These are phyloP conservation scores for Carassius gibelio DNA, from an alignment of 2,113 vertebrate species.

Conservation along the genomic window DNA sequence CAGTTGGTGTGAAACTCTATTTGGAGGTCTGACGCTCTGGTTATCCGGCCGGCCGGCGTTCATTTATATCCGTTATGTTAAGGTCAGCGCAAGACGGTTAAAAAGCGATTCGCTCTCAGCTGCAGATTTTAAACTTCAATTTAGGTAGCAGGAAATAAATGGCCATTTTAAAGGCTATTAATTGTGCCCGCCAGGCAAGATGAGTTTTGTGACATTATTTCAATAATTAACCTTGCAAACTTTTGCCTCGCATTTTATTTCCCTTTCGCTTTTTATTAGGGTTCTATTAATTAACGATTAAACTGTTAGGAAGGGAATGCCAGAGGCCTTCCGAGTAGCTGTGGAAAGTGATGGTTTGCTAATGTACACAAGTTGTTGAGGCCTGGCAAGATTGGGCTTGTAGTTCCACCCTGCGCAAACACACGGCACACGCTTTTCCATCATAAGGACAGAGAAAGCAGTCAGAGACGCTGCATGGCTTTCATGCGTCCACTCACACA, in stretches of 20 bases:
- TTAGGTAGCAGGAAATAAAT: neutral
- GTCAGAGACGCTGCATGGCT: slow-evolving; percentile 37
- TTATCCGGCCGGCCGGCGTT: slow-evolving; percentile 7
- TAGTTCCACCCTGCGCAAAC: slow-evolving; percentile 45
- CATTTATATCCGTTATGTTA: slow-evolving; percentile 32
- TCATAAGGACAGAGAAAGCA: slow-evolving; percentile 43
- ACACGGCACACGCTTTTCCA: slow-evolving; percentile 32
- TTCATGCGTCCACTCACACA: slow-evolving; percentile 1
- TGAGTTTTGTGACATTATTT: slow-evolving; percentile 16
- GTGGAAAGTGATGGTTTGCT: slow-evolving; percentile 38
- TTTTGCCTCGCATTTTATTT: neutral
- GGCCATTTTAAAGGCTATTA: slow-evolving; percentile 29
- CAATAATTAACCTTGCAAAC: slow-evolving; percentile 24
- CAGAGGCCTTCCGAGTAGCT: neutral
- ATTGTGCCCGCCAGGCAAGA: slow-evolving; percentile 18
- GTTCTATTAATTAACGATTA: slow-evolving; percentile 4
- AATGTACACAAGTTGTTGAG: slow-evolving; percentile 40
- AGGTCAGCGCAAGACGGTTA: slow-evolving; percentile 40
- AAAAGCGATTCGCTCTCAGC: slow-evolving; percentile 27
- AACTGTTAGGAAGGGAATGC: slow-evolving; percentile 1
- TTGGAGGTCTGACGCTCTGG: slow-evolving; percentile 10
- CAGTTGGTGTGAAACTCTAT: slow-evolving; percentile 33
- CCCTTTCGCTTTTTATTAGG: neutral
- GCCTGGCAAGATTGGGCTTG: slow-evolving; percentile 36
- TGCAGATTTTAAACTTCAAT: slow-evolving; percentile 9